These are phyloP conservation scores for Watsonalla binaria DNA, from an alignment of 2,888 invertebrate species.

Conservation along the genomic window DNA sequence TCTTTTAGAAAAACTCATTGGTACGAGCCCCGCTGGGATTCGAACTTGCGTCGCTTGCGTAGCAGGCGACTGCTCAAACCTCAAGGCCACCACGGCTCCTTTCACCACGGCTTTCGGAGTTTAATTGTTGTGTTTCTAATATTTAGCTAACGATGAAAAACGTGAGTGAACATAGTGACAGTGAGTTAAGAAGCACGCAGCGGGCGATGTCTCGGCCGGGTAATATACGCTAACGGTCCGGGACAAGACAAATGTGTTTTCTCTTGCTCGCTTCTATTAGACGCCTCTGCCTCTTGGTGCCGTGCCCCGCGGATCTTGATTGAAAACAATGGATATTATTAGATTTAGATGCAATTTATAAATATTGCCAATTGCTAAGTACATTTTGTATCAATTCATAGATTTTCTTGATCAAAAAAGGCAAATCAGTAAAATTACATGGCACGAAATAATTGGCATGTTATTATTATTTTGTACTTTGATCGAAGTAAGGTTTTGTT, in stretches of 20 bases:
- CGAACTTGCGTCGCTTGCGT: no score
- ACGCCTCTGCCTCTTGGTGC: slow-evolving; percentile 39
- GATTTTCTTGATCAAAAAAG: no score
- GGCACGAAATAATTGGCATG: no score
- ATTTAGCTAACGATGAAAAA: slow-evolving; percentile 43
- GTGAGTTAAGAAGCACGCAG: slow-evolving; percentile 59
- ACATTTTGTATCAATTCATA: neutral
- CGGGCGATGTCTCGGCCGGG: slow-evolving; percentile 62
- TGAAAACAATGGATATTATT: slow-evolving; percentile 63
- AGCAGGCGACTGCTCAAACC: no score
- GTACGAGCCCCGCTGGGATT: no score
- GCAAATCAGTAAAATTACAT: neutral
- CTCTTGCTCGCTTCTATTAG: slow-evolving; percentile 65
- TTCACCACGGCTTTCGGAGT: no score
- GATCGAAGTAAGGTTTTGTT: neutral
- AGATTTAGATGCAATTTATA: slow-evolving; percentile 28
- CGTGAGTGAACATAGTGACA: slow-evolving; percentile 42
- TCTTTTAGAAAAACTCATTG: no score
- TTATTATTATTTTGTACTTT: neutral
- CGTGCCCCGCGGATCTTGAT: slow-evolving; percentile 53
- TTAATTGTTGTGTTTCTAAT: slow-evolving; percentile 26
- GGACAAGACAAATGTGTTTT: slow-evolving; percentile 78
- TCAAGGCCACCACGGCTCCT: no score
- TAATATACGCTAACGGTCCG: slow-evolving; percentile 76
- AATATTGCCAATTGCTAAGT: neutral